A percentile compares a stretch with the other conserved stretches of the same genome.
phyloP scores from a whole-genome alignment of 2,113 vertebrate genomes.

The Mus pahari region DNA sequence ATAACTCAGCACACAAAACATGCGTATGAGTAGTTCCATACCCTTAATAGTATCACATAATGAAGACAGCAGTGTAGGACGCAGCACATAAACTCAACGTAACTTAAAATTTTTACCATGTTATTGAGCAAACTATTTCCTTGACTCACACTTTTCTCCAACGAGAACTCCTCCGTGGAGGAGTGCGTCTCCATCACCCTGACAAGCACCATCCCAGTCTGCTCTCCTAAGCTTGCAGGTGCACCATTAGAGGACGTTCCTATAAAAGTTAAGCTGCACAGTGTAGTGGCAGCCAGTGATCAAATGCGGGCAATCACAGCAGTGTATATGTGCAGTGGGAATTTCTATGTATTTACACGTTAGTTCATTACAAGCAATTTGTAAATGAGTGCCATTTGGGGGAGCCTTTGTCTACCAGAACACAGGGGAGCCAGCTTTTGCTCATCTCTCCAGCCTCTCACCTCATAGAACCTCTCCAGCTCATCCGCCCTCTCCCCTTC shows the following conservation, averaged over 20 bases:
- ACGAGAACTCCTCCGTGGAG: not conserved
- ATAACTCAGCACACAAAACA: not conserved
- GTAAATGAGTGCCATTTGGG: not conserved
- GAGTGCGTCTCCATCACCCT: not conserved
- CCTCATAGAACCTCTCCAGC: not conserved
- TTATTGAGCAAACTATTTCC: not conserved
- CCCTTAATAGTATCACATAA: not conserved
- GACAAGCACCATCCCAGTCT: not conserved
- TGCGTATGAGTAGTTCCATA: not conserved
- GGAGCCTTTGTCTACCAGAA: not conserved
- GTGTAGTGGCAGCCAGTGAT: not conserved
- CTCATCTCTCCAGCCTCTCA: not conserved
- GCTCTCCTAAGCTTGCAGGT: not conserved
- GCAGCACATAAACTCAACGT: not conserved
- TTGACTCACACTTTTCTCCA: constrained; percentile 50
- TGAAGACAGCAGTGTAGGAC: constrained; percentile 13
- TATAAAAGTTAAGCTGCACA: not conserved
- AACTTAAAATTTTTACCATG: not conserved
- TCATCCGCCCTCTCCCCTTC: not conserved
- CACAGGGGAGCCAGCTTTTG: not conserved
- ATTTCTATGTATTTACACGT: constrained; percentile 5
- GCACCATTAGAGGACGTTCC: not conserved
- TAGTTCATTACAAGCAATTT: not conserved
- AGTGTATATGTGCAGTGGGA: not conserved
- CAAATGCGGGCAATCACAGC: not conserved